Evolutionary conservation across 2,888 invertebrate species (phyloP), one percentile per base, ranked within the genome.

Genomic region (Melieria picta): DNA sequence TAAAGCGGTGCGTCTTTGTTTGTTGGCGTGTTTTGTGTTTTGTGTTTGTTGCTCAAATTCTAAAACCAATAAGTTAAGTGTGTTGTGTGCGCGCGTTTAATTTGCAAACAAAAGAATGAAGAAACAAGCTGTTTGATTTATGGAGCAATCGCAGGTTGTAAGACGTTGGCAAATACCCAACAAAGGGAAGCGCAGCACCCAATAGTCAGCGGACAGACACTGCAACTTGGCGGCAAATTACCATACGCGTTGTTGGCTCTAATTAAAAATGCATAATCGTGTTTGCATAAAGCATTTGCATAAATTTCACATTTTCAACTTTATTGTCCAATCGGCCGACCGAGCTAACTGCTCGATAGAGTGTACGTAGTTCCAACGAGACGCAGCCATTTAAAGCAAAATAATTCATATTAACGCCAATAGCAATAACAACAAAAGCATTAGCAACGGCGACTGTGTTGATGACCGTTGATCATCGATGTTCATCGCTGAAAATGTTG

Each of bases 281-380:
- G 64, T 56, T 64, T 69, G 52, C 48, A 56, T 42, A 63, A 61
- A 61, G 10, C 55, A 60, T 71, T 46, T 47, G 45, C 65, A 65
- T 65, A 56, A 10, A 65, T 7, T 48, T 56, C n/a, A 55, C 42
- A 30, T 42, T 72, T 7, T 64, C 71, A 77, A 70, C 73, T 73
- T 75, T 74, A 74, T 69, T 74, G 66, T 62, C 65, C 13, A 52
- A 16, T 42, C 74, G 74, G 73, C 76, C 52, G 13, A 52, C 4
- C 52, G 52, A 4, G 11, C 52, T n/a, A 52, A 52, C 52, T 30
- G 30, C 30, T 30, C 30, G 30, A 30, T 3, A 1, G 30, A 30
- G 30, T 30, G 30, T 30, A 30, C 30, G 3, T 30, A 30, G 30
- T 30, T 30, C 30, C 30, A 30, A 30, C 30, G 30, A 30, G 30